phyloP scores from a whole-genome alignment of 2,113 vertebrate genomes.

The Nestor notabilis region DNA sequence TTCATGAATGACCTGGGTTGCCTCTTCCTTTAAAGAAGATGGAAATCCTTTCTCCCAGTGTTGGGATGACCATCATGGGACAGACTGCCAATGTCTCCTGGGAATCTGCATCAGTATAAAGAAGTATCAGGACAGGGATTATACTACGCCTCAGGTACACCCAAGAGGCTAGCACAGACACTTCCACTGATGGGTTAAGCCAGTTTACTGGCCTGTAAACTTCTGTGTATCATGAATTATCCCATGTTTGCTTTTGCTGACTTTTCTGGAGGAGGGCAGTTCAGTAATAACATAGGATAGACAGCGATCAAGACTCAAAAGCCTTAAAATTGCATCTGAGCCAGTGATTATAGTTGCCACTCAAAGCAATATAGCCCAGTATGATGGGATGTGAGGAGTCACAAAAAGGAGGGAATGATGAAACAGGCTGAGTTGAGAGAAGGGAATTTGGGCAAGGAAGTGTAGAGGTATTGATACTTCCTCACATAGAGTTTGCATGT shows the following conservation, averaged over 20 bases:
- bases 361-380: background rate
- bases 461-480: background rate
- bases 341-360: background rate
- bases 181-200: background rate
- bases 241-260: background rate
- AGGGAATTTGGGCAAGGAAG: background rate
- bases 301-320: background rate
- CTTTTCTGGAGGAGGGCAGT: background rate
- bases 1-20: background rate
- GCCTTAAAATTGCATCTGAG: background rate
- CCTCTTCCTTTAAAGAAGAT: background rate
- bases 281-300: background rate
- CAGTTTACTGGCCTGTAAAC: background rate
- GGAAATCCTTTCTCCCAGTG: background rate
- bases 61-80: background rate
- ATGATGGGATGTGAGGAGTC: background rate
- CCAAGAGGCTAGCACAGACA: background rate
- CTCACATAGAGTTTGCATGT: rapidly evolving
- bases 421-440: background rate
- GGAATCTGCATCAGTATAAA: background rate
- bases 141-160: background rate
- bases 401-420: background rate
- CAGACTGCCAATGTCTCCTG: background rate
- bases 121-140: background rate
- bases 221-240: background rate